These are phyloP conservation scores for Macrobrachium nipponense DNA, from an alignment of 1,140 invertebrate species.

Conservation along the genomic window DNA sequence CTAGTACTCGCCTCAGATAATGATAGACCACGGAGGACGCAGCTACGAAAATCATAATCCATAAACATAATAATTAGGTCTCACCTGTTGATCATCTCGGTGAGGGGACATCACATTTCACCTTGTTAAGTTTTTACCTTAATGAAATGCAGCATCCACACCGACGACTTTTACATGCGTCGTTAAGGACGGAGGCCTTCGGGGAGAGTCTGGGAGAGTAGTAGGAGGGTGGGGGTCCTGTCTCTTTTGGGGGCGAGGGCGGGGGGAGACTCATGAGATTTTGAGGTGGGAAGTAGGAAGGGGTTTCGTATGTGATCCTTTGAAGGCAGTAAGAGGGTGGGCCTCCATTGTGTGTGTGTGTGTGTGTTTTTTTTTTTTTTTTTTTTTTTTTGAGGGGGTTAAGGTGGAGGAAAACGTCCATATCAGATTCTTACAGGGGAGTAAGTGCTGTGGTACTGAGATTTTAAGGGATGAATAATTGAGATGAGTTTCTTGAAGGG, in stretches of 20 bases:
- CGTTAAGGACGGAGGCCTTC: too few relatives aligned
- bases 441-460: too few relatives aligned
- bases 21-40: constrained; percentile 10
- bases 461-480: too few relatives aligned
- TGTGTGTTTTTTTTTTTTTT: not conserved
- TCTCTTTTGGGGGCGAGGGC: too few relatives aligned
- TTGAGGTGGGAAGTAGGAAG: not conserved
- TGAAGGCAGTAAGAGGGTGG: not conserved
- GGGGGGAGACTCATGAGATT: not conserved
- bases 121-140: constrained; percentile 31
- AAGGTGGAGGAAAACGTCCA: too few relatives aligned
- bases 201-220: not conserved
- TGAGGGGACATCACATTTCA: not conserved
- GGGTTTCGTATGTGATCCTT: not conserved
- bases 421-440: too few relatives aligned
- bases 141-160: constrained; percentile 37
- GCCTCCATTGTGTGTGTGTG: too few relatives aligned
- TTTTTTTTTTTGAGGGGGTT: not conserved
- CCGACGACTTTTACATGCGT: not conserved
- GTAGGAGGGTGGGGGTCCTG: not conserved
- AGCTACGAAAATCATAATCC: constrained; percentile 29
- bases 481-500: too few relatives aligned
- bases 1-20: constrained; percentile 11
- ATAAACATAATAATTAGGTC: constrained; percentile 17
- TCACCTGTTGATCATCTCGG: not conserved